phyloP scores from a whole-genome alignment of 2,888 invertebrate genomes.

The Bombylius discolor region DNA sequence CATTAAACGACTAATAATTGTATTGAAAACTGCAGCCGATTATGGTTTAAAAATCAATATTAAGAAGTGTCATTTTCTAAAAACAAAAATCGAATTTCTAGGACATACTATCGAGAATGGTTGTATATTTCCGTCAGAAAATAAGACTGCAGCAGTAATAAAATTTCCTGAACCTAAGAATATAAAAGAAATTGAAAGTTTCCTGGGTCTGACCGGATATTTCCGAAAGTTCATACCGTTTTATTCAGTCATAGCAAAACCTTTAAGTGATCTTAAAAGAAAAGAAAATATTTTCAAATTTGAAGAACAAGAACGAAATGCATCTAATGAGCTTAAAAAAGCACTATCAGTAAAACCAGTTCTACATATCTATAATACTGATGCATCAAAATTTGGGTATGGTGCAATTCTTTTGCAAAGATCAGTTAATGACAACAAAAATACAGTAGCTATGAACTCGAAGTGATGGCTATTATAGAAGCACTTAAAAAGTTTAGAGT shows the following conservation, averaged over 20 bases:
- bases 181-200: background rate
- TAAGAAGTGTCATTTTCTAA: background rate
- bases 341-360: background rate
- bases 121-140: slow-evolving; percentile 1
- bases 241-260: too few species aligned
- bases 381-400: background rate
- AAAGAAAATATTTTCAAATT: background rate
- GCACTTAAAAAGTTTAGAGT: slow-evolving; percentile 19
- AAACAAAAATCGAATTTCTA: slow-evolving; percentile 1
- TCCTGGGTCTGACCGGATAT: background rate
- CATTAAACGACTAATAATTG: background rate
- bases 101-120: slow-evolving; percentile 4
- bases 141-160: slow-evolving; percentile 3
- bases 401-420: background rate
- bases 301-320: too few species aligned
- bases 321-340: background rate
- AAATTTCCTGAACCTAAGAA: slow-evolving; percentile 2
- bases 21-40: background rate
- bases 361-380: background rate
- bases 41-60: background rate
- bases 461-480: slow-evolving; percentile 22
- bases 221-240: too few species aligned
- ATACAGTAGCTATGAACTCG: slow-evolving; percentile 3
- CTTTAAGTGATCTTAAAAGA: background rate
- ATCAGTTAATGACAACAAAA: background rate